Evolutionary conservation across 2,888 invertebrate species (phyloP).

Genomic region (Mythimna vitellina): DNA sequence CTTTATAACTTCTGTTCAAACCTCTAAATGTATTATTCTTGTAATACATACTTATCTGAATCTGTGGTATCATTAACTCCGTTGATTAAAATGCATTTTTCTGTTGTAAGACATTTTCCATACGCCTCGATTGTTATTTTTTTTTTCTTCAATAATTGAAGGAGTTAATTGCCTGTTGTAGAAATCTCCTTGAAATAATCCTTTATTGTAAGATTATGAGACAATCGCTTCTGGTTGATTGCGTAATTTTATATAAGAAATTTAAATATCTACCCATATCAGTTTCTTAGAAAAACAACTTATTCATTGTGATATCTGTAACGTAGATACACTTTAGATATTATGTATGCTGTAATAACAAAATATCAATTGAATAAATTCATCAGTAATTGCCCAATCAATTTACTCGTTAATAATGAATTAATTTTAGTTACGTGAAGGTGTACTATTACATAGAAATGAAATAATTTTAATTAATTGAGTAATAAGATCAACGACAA

Average conservation of each 20-base stretch:
- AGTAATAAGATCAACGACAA: not conserved
- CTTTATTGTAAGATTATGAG: not conserved
- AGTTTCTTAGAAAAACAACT: not conserved
- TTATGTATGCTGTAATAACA: no score
- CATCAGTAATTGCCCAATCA: no score
- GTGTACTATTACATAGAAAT: no score
- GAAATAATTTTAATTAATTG: not conserved
- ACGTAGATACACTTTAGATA: no score
- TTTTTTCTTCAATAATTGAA: conserved; percentile 12
- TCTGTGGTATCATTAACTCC: not conserved
- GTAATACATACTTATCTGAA: not conserved
- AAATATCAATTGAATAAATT: no score
- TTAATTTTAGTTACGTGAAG: no score
- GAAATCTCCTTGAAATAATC: not conserved
- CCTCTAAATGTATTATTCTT: not conserved
- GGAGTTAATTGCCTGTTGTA: not conserved
- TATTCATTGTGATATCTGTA: no score
- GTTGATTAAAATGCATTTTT: conserved; percentile 5
- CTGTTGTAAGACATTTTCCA: conserved; percentile 11
- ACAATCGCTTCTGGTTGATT: not conserved
- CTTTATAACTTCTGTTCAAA: not conserved
- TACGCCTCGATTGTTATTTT: not conserved
- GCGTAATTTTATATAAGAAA: not conserved
- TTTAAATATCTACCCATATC: not conserved
- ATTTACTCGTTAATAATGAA: no score